Conservation (phyloP, 2,888 invertebrate genomes). For the Apantesis nais region DNA sequence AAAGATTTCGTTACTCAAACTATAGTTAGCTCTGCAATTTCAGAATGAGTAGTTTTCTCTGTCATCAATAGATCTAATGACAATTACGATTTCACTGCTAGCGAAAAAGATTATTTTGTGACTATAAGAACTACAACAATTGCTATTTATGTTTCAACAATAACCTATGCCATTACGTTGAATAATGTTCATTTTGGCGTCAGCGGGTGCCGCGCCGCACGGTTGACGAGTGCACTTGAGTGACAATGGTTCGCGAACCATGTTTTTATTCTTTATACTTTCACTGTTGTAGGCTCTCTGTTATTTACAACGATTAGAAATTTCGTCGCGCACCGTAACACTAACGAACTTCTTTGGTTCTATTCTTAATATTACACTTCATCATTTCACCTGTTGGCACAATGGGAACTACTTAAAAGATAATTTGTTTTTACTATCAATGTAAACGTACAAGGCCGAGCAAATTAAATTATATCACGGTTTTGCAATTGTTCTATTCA, state of each 20-base stretch:
- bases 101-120: slow-evolving; percentile 33
- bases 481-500: slow-evolving; percentile 7
- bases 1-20: background rate
- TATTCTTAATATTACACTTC: slow-evolving; percentile 35
- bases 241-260: slow-evolving; percentile 50
- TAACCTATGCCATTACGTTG: slow-evolving; percentile 37
- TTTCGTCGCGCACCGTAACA: slow-evolving; percentile 52
- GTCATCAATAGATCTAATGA: background rate
- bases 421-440: slow-evolving; percentile 7
- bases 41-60: background rate
- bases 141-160: slow-evolving; percentile 40
- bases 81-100: slow-evolving; percentile 32
- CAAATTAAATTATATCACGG: slow-evolving; percentile 13
- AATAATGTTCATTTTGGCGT: slow-evolving; percentile 40
- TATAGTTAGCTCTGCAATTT: background rate
- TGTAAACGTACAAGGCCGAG: slow-evolving; percentile 16
- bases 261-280: slow-evolving; percentile 62
- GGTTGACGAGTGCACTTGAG: slow-evolving; percentile 33
- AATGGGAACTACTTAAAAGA: slow-evolving; percentile 7
- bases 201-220: slow-evolving; percentile 17
- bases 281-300: slow-evolving; percentile 56
- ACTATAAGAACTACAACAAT: slow-evolving; percentile 37
- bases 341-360: slow-evolving; percentile 61
- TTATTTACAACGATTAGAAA: slow-evolving; percentile 61
- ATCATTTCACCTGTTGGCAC: slow-evolving; percentile 9